Evolutionary conservation across 2,888 invertebrate genomes (phyloP), one percentile per base, ranked within the genome.

Genomic region (Idaea biselata): DNA sequence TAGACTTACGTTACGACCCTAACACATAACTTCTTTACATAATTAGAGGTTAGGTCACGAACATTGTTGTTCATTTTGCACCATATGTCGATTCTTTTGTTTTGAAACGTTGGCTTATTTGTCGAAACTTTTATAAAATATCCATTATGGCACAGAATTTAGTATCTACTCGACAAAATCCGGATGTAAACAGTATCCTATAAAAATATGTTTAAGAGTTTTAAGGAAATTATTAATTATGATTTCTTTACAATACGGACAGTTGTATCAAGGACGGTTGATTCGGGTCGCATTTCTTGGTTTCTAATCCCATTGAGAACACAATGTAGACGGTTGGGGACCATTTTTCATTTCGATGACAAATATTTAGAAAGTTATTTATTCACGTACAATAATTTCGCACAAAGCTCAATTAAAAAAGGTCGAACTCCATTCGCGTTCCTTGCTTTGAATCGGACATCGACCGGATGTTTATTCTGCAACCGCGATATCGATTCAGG

Each of bases 341-440:
- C 86, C 87, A 90, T 91, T 89, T 89, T 90, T 91, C 91, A 91
- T 89, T 86, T 85, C 78, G 84, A 89, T 83, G 89, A 88, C 90
- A 91, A 91, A 91, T 91, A 90, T 91, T 91, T 89, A 86, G 91
- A 91, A 91, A 89, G 89, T 84, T 90, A 89, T 91, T 90, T 89
- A 86, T 88, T 82, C 83, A 82, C 81, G 86, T 84, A 83, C 80
- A 83, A 44, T 44, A 44, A 83, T 80, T 84, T 79, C 78, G 80
- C 81, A 81, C 76, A 78, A 78, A 71, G 79, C 79, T 84, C 88
- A 86, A 90, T 91, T 87, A 88, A 83, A 78, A 76, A 84, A 83
- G 85, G 83, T 79, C 78, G 80, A 82, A 80, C 76, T 77, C 74
- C 72, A 80, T 72, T 79, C 81, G 76, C 78, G 73, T 79, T 76